These are phyloP conservation scores for Heliangelus exortis DNA, from an alignment of 2,797 vertebrate species.

Conservation along the genomic window DNA sequence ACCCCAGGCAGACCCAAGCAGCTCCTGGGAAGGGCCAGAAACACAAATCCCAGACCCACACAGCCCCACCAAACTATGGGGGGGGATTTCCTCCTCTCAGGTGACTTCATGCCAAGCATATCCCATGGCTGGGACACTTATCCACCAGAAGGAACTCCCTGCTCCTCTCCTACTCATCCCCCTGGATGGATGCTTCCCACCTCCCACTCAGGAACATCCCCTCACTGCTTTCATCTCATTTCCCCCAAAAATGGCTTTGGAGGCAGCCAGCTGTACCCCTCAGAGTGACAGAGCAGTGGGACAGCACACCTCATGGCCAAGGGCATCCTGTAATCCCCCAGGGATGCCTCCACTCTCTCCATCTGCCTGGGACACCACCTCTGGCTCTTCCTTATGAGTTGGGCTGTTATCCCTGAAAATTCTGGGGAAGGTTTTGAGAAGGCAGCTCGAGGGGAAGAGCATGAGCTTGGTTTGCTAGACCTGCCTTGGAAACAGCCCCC, in stretches of 20 bases:
- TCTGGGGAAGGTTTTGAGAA: neutral
- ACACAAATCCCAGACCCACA: neutral
- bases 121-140: neutral
- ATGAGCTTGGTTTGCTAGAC: accelerated
- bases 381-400: neutral
- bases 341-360: neutral
- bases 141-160: neutral
- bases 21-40: neutral
- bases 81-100: neutral
- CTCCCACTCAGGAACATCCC: neutral
- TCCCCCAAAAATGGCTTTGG: accelerated
- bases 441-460: neutral
- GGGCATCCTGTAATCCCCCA: neutral
- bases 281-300: accelerated
- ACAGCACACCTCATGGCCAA: neutral
- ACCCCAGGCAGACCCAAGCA: accelerated
- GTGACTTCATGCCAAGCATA: neutral
- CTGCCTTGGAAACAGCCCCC: neutral
- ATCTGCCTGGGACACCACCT: neutral
- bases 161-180: neutral
- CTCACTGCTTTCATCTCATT: accelerated
- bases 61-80: neutral
- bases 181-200: neutral
- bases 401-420: neutral
- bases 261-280: neutral